Base-by-base conservation (phyloP, 1,140 invertebrate genomes). In the Sinella curviseta region DNA sequence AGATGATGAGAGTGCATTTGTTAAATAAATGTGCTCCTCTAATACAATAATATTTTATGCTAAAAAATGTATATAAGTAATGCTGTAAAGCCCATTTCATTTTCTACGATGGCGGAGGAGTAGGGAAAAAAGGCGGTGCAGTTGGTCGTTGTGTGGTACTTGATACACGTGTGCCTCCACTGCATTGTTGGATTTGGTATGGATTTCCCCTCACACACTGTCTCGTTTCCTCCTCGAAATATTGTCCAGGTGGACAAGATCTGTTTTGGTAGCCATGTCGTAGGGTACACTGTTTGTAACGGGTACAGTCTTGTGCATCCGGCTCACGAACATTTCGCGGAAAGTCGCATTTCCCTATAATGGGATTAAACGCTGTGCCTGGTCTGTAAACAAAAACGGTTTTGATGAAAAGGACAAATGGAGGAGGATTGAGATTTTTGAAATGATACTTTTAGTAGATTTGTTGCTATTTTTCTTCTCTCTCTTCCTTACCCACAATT, bases 271-370 rank as follows among this genome's bases (percentile, higher is more conserved):
- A 60, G 3, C 12, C 12, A 12, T 24, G n/a, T 4, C 60, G 12
- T 28, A 8, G 12, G 16, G 12, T 12, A 30, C 70, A 74, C 16
- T 14, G 8, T 26, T 4, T 16, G 57, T 60, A 60, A 4, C 24
- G 12, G 24, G 57, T 60, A 26, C 57, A 60, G 24, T 60, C 57
- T 4, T 4, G 12, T 12, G 3, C 24, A 60, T 60, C 57, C 65
- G 39, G 34, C 34, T 54, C 39, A 14, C 74, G 74, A 39, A 75
- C 35, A 48, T 75, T 75, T 3, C 31, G 24, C 26, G 57, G 79
- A 78, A 78, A 82, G 55, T 82, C 81, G 33, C 81, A 82, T n/a
- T 74, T 16, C 14, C 81, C 81, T 16, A 82, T 30, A 14, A 28
- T n/a, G 20, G 39, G 77, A 78, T 82, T 82, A 33, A 74, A 80